A percentile compares a stretch with the other conserved stretches of the same genome.
These are phyloP conservation scores for Sphenopsis melanotis DNA, from an alignment of 2,797 vertebrate genomes.

Conservation along the genomic window DNA sequence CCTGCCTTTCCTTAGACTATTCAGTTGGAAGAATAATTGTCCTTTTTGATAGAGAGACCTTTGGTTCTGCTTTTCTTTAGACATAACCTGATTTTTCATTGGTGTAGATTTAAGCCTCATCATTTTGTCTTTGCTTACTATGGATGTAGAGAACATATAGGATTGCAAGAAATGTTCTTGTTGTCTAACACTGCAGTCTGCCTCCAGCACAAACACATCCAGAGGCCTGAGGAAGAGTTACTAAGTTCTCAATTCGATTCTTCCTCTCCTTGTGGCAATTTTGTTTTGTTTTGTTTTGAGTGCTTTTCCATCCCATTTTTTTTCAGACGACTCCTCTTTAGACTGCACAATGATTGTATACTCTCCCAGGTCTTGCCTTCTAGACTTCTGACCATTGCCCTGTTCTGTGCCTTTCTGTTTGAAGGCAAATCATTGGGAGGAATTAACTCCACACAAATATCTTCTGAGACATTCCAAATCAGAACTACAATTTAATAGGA, in stretches of 20 bases:
- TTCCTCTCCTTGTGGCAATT: neutral
- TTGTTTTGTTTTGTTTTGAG: neutral
- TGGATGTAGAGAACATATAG: rapidly evolving
- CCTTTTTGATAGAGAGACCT: neutral
- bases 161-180: neutral
- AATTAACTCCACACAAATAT: neutral
- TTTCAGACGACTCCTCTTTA: neutral
- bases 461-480: neutral
- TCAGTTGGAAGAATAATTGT: neutral
- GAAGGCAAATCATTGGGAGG: neutral
- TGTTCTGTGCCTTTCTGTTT: neutral
- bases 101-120: neutral
- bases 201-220: neutral
- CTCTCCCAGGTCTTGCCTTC: neutral
- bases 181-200: neutral
- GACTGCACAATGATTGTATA: neutral
- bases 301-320: neutral
- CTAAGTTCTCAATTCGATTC: neutral
- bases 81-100: neutral
- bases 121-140: neutral
- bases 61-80: neutral
- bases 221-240: neutral
- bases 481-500: neutral
- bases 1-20: neutral
- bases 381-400: neutral